Evolutionary conservation across 2,113 vertebrate genomes (phyloP), one percentile per base, ranked within the genome.

Genomic region (Corapipo altera): DNA sequence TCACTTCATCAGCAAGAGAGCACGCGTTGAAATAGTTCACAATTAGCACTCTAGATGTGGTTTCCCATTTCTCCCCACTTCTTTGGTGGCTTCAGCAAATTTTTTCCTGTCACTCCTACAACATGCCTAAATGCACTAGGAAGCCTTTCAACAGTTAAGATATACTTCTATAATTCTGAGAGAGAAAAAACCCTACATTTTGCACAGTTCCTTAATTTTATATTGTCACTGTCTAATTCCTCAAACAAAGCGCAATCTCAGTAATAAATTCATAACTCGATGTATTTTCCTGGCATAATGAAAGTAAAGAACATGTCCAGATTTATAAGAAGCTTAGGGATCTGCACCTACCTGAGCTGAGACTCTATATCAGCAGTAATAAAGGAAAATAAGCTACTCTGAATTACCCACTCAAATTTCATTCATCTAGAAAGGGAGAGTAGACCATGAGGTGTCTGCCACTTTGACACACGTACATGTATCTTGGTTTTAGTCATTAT

Each of bases 1-100:
- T 96, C 93, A 92, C 89, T 93, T 95, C 92, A 96, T 94, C 95
- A 96, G 91, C 92, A 95, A 91, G 82, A 62, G 51, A 88, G 95
- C 92, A 88, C 46, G 91, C 90, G 6, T 48, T 96, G 95, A 76
- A 97, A 93, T 94, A 86, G 49, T 83, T 96, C 39, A 90, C 93
- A 96, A 95, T 95, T 96, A 96, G 35, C 78, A 43, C 93, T 70
- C 88, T 73, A 93, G 85, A 95, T 96, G 95, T 80, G 95, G 96
- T 96, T 96, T 94, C 82, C 78, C 85, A 90, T 77, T 95, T 86
- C 83, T 88, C 74, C 55, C 91, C 73, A 33, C 55, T 85, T 88
- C 92, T 91, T 88, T 92, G 95, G 85, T 89, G 95, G 95, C 94
- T 96, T 89, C 95, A 88, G 79, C 54, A 84, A 64, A 80, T 22